Evolutionary conservation across 2,888 invertebrate species (phyloP), one percentile per base, ranked within the genome.

Genomic region (Ernsta delagoae): DNA sequence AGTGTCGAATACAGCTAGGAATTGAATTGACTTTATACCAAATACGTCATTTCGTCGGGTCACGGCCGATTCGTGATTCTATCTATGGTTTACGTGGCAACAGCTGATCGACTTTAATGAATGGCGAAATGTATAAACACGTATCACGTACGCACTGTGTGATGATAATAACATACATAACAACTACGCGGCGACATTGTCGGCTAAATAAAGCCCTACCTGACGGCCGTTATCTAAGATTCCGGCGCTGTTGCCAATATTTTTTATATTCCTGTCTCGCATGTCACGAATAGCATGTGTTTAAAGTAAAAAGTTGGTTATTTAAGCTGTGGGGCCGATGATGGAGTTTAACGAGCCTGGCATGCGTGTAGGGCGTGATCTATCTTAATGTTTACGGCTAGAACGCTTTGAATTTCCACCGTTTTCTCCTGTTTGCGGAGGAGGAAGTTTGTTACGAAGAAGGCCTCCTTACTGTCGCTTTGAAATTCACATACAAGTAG

Each of bases 191-290:
- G 34, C 34, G 74, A 69, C 73, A 73, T 70, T 72, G 72, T 59
- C 71, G 68, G 69, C 71, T 73, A 74, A 72, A 74, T 72, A 71
- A 73, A 73, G 72, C 71, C 57, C 24, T 70, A 70, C 56, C 69
- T 71, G 70, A 72, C 70, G 64, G 70, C 65, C 70, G 67, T 71
- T 71, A 72, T 68, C 71, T 71, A 71, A 71, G 73, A 74, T 75
- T 74, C 62, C 71, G 65, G 72, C 71, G 31, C 69, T 63, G 64
- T 65, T 72, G 75, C 74, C 74, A 75, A 75, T 72, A 50, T 62
- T 70, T 72, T 73, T 71, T 70, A 59, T 65, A 71, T 73, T 70
- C 63, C 72, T 64, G 41, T 41, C 59, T 59, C 39, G 39, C 41
- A 16, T 56, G 56, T 48, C 48, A 50, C 16, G 50, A 50, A 50